Percentiles rank a stretch among this genome's conserved stretches.
Evolutionary conservation across 1,140 invertebrate genomes (phyloP).

Genomic region (Bombus soroeensis): DNA sequence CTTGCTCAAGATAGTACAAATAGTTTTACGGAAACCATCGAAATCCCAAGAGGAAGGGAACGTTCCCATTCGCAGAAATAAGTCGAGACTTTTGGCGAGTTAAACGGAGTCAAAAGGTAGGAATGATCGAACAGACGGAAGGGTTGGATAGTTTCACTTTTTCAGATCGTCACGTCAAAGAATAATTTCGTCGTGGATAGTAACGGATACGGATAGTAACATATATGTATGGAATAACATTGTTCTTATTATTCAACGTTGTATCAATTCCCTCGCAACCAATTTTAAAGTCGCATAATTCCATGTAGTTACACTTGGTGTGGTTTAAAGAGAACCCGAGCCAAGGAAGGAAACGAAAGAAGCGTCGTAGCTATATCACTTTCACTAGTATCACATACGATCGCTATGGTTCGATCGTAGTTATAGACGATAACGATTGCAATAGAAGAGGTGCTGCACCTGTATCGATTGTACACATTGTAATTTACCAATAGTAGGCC

Average conservation of each 20-base stretch:
- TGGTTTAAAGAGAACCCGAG: slow-evolving; percentile 17
- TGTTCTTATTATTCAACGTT: not conserved
- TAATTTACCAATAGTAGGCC: not conserved
- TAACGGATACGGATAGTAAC: not conserved
- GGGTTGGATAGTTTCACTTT: too few relatives aligned
- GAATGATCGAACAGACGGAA: not conserved
- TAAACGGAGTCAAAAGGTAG: slow-evolving; percentile 39
- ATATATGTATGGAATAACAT: not conserved
- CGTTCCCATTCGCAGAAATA: not conserved
- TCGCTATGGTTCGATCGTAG: slow-evolving; percentile 31
- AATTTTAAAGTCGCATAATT: slow-evolving; percentile 66
- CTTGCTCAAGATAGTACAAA: not conserved
- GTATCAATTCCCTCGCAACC: not conserved
- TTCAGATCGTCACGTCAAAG: not conserved
- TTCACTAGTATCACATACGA: slow-evolving; percentile 66
- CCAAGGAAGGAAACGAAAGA: slow-evolving; percentile 60
- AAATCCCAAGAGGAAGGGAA: not conserved
- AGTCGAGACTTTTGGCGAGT: not conserved
- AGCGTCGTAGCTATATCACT: slow-evolving; percentile 68
- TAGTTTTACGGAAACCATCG: not conserved
- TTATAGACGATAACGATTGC: not conserved
- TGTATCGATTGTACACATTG: slow-evolving; percentile 11
- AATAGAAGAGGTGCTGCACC: slow-evolving; percentile 37
- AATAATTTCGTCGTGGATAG: not conserved
- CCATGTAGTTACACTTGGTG: not conserved